Base-by-base conservation (phyloP, 2,888 invertebrate species). In the Parasteatoda lunata region DNA sequence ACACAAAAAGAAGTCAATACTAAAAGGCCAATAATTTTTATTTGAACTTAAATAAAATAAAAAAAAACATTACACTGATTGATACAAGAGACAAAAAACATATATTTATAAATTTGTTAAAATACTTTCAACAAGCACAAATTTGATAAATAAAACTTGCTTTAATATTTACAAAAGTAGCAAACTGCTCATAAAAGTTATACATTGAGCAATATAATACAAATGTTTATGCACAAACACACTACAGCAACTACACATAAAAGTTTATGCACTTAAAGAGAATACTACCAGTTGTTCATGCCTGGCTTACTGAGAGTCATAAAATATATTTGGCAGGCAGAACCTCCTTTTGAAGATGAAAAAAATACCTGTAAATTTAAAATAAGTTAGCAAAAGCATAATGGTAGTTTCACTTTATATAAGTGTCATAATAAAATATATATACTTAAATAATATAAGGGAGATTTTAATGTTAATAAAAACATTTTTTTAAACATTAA, bases 281-380 rank as follows among this genome's bases (percentile, higher is more conserved):
- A 87, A 11, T 9, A 78, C 89, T 91, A 99, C 99, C 99, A 99
- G 94, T 99, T 99, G 92, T 98, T 97, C 96, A 99, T 97, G 91
- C 99, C 99, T 89, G 99, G 98, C 93, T 98, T 98, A 94, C 99
- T 99, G 92, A 99, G 95, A 91, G 99, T 99, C 99, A 99, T 99
- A 94, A 99, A 99, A 93, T 99, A 99, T 92, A 99, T 99, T 94
- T 99, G 99, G 94, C 98, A 99, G 91, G 98, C 97, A 90, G 98
- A 98, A 92, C 98, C 98, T 92, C 97, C 97, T 93, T 99, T 98
- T 91, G 99, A 98, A 91, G 99, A 99, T 89, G 98, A 98, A 94
- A 99, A 99, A 95, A 99, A 99, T 91, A 99, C 98, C 95, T 94
- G 92, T 4, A 83, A 88, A 70, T 71, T 5, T 68, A 70, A 70